Conservation (phyloP, 64 coral and sea anemone species). For the Montipora foliosa region DNA sequence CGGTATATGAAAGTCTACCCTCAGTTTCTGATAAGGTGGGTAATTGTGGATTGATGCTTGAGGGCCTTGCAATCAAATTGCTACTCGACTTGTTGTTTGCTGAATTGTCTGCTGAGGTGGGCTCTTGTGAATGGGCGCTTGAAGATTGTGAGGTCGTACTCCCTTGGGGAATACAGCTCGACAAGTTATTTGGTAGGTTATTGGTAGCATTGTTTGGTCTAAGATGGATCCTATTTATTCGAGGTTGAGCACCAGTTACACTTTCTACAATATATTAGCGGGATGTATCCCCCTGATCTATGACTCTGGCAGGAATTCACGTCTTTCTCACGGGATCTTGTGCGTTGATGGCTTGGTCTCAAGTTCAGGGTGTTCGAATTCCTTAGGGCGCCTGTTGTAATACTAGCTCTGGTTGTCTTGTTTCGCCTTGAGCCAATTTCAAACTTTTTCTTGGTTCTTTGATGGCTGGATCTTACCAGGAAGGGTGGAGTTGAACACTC, state of each 20-base stretch:
- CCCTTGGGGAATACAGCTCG: too few relatives aligned
- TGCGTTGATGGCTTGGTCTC: neutral
- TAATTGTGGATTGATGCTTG: neutral
- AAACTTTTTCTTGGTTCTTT: too few relatives aligned
- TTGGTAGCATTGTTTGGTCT: too few relatives aligned
- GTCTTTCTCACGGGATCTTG: too few relatives aligned
- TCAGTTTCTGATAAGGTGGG: neutral
- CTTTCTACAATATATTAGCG: neutral
- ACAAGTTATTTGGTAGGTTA: too few relatives aligned
- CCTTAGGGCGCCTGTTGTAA: neutral
- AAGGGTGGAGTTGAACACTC: conserved; percentile 37
- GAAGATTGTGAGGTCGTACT: neutral
- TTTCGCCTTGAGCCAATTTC: too few relatives aligned
- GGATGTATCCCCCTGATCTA: neutral
- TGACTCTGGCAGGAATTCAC: neutral
- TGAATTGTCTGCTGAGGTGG: neutral
- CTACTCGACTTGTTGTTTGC: neutral
- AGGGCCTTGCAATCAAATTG: neutral
- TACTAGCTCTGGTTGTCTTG: too few relatives aligned
- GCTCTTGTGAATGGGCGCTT: neutral
- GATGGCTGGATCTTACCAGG: neutral
- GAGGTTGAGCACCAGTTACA: neutral
- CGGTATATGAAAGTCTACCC: too few relatives aligned
- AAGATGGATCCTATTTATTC: conserved; percentile 23
- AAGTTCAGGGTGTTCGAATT: conserved; percentile 4